Conservation (phyloP, 2,888 invertebrate species). For the Ecliptopera silaceata region DNA sequence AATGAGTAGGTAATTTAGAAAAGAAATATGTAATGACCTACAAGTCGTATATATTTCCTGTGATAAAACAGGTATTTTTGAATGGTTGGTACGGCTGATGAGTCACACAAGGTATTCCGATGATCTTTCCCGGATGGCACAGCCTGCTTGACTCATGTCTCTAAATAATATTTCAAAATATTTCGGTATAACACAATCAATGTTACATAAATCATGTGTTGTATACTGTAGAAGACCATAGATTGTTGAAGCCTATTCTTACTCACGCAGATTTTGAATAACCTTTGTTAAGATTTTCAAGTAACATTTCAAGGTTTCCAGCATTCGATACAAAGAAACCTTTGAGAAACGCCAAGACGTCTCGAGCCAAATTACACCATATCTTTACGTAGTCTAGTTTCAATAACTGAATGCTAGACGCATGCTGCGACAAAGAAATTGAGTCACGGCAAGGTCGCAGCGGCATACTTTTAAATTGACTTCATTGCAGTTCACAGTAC, state of each 20-base stretch:
- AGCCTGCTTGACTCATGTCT: too few relatives aligned
- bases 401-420: background rate
- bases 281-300: background rate
- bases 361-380: background rate
- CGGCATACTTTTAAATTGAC: constrained; percentile 18
- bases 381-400: background rate
- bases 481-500: background rate
- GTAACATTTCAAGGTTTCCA: background rate
- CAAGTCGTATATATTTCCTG: too few relatives aligned
- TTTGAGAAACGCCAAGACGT: background rate
- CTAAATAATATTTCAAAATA: too few relatives aligned
- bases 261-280: background rate
- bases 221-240: background rate
- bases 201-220: background rate
- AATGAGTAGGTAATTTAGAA: too few relatives aligned
- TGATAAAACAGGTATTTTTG: too few relatives aligned
- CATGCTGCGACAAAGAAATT: constrained; percentile 16
- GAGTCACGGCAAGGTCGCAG: constrained; percentile 20
- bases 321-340: background rate
- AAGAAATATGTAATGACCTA: too few relatives aligned
- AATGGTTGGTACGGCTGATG: too few relatives aligned
- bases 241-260: too few relatives aligned
- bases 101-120: too few relatives aligned
- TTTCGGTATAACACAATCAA: too few relatives aligned
- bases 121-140: too few relatives aligned